These are phyloP conservation scores for Asbolus verrucosus DNA, from an alignment of 1,140 invertebrate genomes.

Conservation along the genomic window DNA sequence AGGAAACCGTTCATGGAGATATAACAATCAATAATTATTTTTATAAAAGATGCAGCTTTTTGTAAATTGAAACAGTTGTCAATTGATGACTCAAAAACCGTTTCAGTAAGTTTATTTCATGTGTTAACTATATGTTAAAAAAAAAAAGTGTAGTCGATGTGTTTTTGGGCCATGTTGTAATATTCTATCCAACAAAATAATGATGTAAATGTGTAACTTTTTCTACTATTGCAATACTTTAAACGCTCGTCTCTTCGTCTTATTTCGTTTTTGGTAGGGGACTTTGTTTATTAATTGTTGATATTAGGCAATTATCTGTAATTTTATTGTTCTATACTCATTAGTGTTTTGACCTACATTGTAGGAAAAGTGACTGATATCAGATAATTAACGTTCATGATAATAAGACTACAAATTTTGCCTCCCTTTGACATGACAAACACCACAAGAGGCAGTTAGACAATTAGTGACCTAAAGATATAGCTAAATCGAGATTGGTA, in stretches of 20 bases:
- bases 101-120: constrained; percentile 10
- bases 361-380: constrained; percentile 27
- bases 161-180: constrained; percentile 8
- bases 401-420: constrained; percentile 10
- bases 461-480: constrained; percentile 9
- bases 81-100: constrained; percentile 2
- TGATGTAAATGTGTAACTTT: constrained; percentile 26
- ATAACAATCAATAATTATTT: constrained; percentile 48
- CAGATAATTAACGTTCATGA: constrained; percentile 30
- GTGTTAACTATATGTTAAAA: constrained; percentile 24
- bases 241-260: background rate
- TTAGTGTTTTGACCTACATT: constrained; percentile 12
- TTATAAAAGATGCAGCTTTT: constrained; percentile 37
- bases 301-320: constrained; percentile 16
- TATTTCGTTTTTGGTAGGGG: constrained; percentile 7
- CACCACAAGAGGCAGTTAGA: constrained; percentile 28
- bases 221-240: constrained; percentile 33
- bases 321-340: constrained; percentile 11
- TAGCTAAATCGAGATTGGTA: constrained; percentile 9
- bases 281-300: constrained; percentile 23
- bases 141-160: constrained; percentile 4
- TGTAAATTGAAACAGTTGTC: constrained; percentile 27
- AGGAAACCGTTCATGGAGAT: constrained; percentile 15
- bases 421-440: constrained; percentile 19
- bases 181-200: constrained; percentile 21